phyloP scores from a whole-genome alignment of 1,140 invertebrate species.

The Sitodiplosis mosellana region DNA sequence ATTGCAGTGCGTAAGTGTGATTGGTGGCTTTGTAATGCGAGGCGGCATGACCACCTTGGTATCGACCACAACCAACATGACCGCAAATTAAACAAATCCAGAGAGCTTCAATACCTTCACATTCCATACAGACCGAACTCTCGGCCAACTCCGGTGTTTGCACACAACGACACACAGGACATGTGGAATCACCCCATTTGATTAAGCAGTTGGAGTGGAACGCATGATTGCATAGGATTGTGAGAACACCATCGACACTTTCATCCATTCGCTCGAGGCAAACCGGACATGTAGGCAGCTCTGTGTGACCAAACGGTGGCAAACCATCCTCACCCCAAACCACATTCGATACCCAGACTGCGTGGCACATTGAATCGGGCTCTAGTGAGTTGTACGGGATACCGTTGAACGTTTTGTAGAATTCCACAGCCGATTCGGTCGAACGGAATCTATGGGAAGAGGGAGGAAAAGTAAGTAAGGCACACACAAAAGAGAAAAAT shows the following conservation, averaged over 20 bases:
- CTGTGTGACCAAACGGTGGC: slow-evolving; percentile 64
- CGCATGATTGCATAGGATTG: slow-evolving; percentile 95
- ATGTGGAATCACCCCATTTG: slow-evolving; percentile 90
- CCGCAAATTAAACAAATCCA: slow-evolving; percentile 99
- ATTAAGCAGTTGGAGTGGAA: slow-evolving; percentile 90
- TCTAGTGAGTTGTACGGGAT: slow-evolving; percentile 84
- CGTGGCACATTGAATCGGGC: slow-evolving; percentile 69
- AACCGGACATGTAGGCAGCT: slow-evolving; percentile 89
- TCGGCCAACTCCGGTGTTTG: slow-evolving; percentile 82
- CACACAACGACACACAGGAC: slow-evolving; percentile 63
- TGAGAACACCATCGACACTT: slow-evolving; percentile 90
- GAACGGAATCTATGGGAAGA: slow-evolving; percentile 32
- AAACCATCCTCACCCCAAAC: slow-evolving; percentile 59
- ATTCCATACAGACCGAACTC: slow-evolving; percentile 70
- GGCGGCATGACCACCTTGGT: slow-evolving; percentile 43
- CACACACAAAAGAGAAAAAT: too few relatives aligned
- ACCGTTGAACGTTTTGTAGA: slow-evolving; percentile 87
- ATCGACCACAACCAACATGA: slow-evolving; percentile 85
- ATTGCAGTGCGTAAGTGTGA: slow-evolving; percentile 92
- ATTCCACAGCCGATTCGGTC: slow-evolving; percentile 68
- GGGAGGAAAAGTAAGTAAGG: too few relatives aligned
- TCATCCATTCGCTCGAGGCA: slow-evolving; percentile 91
- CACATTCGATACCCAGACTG: slow-evolving; percentile 88
- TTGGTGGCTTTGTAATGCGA: slow-evolving; percentile 86
- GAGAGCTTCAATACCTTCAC: slow-evolving; percentile 56